Evolutionary conservation across 2,797 vertebrate genomes (phyloP).

Genomic region (Muscicapa striata): DNA sequence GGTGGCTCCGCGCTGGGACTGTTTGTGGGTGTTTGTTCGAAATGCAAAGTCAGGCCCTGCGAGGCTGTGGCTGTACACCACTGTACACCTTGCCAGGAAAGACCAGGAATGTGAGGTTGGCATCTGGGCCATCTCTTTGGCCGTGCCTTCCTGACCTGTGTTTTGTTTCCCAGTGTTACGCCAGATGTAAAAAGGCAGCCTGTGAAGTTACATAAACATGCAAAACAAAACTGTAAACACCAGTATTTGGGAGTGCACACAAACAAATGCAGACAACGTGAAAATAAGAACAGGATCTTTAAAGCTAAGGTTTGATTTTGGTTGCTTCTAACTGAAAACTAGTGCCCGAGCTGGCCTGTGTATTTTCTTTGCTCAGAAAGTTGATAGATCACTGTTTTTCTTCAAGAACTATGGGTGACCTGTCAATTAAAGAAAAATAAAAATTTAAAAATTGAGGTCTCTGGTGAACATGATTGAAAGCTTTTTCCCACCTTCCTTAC

Average conservation of each 20-base stretch:
- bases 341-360: not conserved
- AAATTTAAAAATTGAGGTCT: not conserved
- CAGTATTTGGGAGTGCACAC: not conserved
- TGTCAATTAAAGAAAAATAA: not conserved
- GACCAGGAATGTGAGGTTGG: not conserved
- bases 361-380: not conserved
- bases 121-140: not conserved
- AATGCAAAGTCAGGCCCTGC: too few species aligned
- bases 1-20: fast-evolving
- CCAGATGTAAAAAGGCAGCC: not conserved
- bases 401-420: not conserved
- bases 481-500: not conserved
- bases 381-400: not conserved
- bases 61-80: fast-evolving
- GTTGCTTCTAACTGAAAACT: not conserved
- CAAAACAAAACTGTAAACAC: not conserved
- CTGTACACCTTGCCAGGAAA: not conserved
- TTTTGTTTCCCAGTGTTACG: fast-evolving
- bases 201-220: not conserved
- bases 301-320: not conserved
- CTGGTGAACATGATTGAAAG: not conserved
- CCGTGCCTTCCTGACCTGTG: not conserved
- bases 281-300: not conserved
- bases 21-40: fast-evolving
- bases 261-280: not conserved